Percentiles rank a stretch among this genome's conserved stretches.
Evolutionary conservation across 2,797 vertebrate species (phyloP).

Genomic region (Schizopygopsis malacanthus): DNA sequence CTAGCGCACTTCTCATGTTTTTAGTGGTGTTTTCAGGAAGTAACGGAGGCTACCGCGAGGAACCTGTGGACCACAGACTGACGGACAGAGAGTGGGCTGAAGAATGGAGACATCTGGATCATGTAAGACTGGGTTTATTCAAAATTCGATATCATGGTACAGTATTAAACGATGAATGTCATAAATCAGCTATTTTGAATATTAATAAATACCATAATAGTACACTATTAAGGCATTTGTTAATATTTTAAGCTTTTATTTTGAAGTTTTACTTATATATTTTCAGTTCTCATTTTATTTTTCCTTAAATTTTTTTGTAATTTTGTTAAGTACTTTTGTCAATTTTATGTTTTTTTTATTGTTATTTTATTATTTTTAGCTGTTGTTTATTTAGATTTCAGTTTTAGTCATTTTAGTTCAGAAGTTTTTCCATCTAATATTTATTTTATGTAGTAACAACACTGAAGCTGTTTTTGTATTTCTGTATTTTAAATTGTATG

Average conservation of each 20-base stretch:
- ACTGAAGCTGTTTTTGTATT: neutral
- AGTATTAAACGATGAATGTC: neutral
- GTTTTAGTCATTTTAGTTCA: neutral
- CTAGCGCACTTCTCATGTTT: neutral
- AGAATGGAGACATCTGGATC: constrained; percentile 98
- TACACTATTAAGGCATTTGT: neutral
- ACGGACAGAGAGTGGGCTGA: constrained; percentile 99
- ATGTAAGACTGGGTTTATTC: constrained; percentile 81
- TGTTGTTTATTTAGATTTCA: neutral
- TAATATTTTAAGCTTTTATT: neutral
- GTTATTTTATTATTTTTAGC: neutral
- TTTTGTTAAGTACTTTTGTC: neutral
- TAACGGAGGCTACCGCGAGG: constrained; percentile 95
- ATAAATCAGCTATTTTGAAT: neutral
- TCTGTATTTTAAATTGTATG: neutral
- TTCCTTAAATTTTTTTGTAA: neutral
- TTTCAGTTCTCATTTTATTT: neutral
- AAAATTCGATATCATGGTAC: neutral
- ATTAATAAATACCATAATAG: neutral
- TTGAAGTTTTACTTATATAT: neutral
- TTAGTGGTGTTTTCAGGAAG: constrained; percentile 79
- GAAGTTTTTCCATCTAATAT: neutral
- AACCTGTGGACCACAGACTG: constrained; percentile 96
- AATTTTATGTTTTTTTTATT: neutral
- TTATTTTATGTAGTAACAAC: neutral